Percentiles rank a stretch among this genome's conserved stretches.
These are phyloP conservation scores for Magallana gigas DNA, from an alignment of 1,140 invertebrate genomes.

Conservation along the genomic window DNA sequence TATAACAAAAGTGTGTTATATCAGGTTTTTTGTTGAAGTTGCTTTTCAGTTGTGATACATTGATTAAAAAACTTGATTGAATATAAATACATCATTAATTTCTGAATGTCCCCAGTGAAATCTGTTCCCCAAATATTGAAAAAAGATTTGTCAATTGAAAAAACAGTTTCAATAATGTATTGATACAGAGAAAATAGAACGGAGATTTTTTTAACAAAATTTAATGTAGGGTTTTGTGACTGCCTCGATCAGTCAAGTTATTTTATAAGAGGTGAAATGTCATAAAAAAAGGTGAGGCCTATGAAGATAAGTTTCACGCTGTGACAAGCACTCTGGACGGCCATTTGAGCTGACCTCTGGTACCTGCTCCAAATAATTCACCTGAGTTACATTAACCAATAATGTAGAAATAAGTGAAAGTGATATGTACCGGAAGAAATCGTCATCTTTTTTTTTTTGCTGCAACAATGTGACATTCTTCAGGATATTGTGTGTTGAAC, in stretches of 20 bases:
- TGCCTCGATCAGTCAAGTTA: not conserved
- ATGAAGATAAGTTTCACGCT: constrained; percentile 31
- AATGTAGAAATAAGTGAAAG: not conserved
- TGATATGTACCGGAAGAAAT: not conserved
- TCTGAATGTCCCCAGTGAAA: constrained; percentile 23
- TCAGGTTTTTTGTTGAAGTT: constrained; percentile 17
- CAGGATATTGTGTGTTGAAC: not conserved
- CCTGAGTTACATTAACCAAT: not conserved
- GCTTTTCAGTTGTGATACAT: constrained; percentile 10
- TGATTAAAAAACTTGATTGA: constrained; percentile 37
- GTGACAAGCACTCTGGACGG: constrained; percentile 25
- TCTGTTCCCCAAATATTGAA: constrained; percentile 31
- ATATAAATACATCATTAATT: constrained; percentile 37
- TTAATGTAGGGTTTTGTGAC: constrained; percentile 1
- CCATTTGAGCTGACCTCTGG: constrained; percentile 1
- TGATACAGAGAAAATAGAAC: constrained; percentile 5
- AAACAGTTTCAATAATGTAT: constrained; percentile 22
- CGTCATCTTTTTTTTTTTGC: not conserved
- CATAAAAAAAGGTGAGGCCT: constrained; percentile 29
- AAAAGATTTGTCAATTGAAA: constrained; percentile 37
- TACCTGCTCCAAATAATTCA: not conserved
- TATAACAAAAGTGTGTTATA: constrained; percentile 38
- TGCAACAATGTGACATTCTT: constrained; percentile 15
- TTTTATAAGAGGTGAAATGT: constrained; percentile 29
- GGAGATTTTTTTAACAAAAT: not conserved